Evolutionary conservation across 2,888 invertebrate genomes (phyloP).

Genomic region (Eucera pruinosa): DNA sequence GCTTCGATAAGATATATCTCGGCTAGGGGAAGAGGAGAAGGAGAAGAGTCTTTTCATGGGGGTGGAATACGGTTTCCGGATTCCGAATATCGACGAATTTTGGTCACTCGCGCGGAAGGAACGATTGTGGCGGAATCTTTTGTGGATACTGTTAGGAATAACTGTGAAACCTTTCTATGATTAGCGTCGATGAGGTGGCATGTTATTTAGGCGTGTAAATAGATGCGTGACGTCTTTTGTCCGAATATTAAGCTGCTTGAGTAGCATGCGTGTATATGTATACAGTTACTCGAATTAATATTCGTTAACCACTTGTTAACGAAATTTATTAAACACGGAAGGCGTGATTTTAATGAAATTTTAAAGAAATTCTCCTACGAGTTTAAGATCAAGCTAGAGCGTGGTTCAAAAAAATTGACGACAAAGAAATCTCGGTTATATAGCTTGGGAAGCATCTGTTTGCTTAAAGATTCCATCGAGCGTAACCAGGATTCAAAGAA

Average conservation of each 20-base stretch:
- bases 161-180: not conserved
- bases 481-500: not conserved
- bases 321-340: too few species aligned
- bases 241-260: too few species aligned
- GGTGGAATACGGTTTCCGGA: conserved; percentile 27
- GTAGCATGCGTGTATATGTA: too few species aligned
- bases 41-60: conserved; percentile 12
- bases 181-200: too few species aligned
- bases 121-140: not conserved
- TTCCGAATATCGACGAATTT: not conserved
- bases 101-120: conserved; percentile 1
- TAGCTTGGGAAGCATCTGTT: not conserved
- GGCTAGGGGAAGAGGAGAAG: conserved; percentile 45
- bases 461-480: not conserved
- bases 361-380: too few species aligned
- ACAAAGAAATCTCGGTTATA: not conserved
- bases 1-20: conserved; percentile 70
- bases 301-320: too few species aligned
- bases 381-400: too few species aligned
- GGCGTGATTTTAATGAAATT: too few species aligned
- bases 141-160: not conserved
- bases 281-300: too few species aligned
- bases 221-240: too few species aligned
- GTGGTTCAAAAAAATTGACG: too few species aligned
- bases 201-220: too few species aligned